These are phyloP conservation scores for Asarcornis scutulata DNA, from an alignment of 2,113 vertebrate genomes.

Conservation along the genomic window DNA sequence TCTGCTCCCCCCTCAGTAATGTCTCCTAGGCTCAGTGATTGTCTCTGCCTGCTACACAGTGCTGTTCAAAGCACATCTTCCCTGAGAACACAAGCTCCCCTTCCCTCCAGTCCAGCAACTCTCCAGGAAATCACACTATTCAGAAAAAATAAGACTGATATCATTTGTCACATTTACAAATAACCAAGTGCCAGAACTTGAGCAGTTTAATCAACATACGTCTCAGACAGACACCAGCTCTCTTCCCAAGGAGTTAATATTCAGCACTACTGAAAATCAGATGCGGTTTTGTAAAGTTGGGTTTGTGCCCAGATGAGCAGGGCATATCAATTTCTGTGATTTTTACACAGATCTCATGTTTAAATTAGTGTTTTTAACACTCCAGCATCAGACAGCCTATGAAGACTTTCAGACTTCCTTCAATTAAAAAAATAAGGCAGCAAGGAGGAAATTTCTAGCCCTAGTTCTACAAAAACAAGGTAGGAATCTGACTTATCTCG, in stretches of 20 bases:
- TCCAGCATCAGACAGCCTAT: not conserved
- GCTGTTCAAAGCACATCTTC: not conserved
- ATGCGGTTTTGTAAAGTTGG: rapidly evolving
- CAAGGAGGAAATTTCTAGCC: not conserved
- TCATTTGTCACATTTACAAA: not conserved
- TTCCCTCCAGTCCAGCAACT: not conserved
- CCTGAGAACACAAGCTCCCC: not conserved
- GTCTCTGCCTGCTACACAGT: not conserved
- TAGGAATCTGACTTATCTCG: not conserved
- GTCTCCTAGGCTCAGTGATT: not conserved
- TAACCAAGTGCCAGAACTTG: not conserved
- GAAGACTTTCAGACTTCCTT: not conserved
- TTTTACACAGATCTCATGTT: not conserved
- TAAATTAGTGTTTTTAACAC: not conserved
- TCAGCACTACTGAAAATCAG: not conserved
- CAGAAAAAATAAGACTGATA: not conserved
- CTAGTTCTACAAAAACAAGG: not conserved
- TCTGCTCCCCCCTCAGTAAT: not conserved
- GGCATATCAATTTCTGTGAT: not conserved
- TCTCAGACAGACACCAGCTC: not conserved
- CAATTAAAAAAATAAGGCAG: rapidly evolving
- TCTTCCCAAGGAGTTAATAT: not conserved
- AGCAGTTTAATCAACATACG: not conserved
- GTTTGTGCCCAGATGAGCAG: not conserved
- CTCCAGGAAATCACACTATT: not conserved